Percentiles rank a stretch among this genome's conserved stretches.
Evolutionary conservation across 2,113 vertebrate genomes (phyloP).

Genomic region (Corythornis madagascariensis): DNA sequence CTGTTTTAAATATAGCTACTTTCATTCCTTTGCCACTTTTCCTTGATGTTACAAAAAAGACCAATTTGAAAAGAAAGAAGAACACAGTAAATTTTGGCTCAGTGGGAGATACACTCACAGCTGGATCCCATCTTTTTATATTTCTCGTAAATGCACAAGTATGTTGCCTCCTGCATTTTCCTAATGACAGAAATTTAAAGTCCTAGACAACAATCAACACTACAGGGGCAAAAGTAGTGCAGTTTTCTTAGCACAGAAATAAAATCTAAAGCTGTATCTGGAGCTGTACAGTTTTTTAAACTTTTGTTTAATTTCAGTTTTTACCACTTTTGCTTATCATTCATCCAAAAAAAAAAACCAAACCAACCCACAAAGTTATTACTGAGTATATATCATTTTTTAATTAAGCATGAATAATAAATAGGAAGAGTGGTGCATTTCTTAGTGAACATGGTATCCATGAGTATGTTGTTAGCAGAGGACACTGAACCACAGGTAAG

Average conservation of each 20-base stretch:
- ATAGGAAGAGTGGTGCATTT: neutral
- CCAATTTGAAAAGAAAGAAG: slow-evolving; percentile 61
- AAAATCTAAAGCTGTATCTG: slow-evolving; percentile 56
- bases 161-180: slow-evolving; percentile 61
- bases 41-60: slow-evolving; percentile 60
- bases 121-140: slow-evolving; percentile 47
- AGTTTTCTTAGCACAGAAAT: slow-evolving; percentile 42
- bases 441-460: neutral
- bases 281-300: slow-evolving; percentile 42
- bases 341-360: neutral
- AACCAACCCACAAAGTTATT: neutral
- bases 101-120: slow-evolving; percentile 44
- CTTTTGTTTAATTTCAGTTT: slow-evolving; percentile 50
- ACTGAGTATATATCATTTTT: neutral
- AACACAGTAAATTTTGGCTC: slow-evolving; percentile 49
- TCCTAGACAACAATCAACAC: slow-evolving; percentile 69
- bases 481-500: neutral
- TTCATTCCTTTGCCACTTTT: slow-evolving; percentile 47
- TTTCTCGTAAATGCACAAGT: slow-evolving; percentile 60
- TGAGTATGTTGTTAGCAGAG: neutral
- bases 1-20: slow-evolving; percentile 56
- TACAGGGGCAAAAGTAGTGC: slow-evolving; percentile 44
- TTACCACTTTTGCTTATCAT: slow-evolving; percentile 20
- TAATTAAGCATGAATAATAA: slow-evolving; percentile 4
- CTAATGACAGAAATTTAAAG: slow-evolving; percentile 69